Conservation (phyloP, 2,888 invertebrate genomes). For the Ophion ellenae region DNA sequence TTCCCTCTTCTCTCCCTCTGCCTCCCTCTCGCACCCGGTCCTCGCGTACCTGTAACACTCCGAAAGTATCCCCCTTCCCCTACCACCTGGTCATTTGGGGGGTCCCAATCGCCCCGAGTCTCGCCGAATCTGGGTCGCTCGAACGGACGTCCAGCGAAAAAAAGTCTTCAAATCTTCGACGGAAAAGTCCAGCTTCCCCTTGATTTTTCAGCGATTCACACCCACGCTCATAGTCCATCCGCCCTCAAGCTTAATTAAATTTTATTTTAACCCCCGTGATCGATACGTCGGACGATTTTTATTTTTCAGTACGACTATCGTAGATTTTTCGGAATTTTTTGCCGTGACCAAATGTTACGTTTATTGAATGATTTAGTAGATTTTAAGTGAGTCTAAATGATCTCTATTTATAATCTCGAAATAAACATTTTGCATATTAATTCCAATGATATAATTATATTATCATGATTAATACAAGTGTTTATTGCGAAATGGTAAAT, state of each 20-base stretch:
- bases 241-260: background rate
- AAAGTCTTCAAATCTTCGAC: slow-evolving; percentile 2
- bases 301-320: background rate
- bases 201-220: background rate
- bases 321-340: background rate
- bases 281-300: background rate
- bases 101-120: slow-evolving; percentile 34
- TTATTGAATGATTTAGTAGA: background rate
- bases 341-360: background rate
- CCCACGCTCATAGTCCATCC: background rate
- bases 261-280: background rate
- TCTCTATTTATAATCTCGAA: background rate
- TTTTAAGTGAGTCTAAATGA: background rate
- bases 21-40: slow-evolving; percentile 44
- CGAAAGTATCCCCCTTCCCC: slow-evolving; percentile 63
- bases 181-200: slow-evolving; percentile 9
- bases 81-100: slow-evolving; percentile 56
- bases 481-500: no score
- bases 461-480: no score
- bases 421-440: background rate
- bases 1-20: slow-evolving; percentile 72
- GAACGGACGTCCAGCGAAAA: slow-evolving; percentile 37
- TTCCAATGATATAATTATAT: background rate
- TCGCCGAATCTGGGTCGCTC: slow-evolving; percentile 71
- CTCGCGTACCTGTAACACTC: slow-evolving; percentile 73